Evolutionary conservation across 2,888 invertebrate genomes (phyloP), one percentile per base, ranked within the genome.

Genomic region (Chrysolina haemoptera): DNA sequence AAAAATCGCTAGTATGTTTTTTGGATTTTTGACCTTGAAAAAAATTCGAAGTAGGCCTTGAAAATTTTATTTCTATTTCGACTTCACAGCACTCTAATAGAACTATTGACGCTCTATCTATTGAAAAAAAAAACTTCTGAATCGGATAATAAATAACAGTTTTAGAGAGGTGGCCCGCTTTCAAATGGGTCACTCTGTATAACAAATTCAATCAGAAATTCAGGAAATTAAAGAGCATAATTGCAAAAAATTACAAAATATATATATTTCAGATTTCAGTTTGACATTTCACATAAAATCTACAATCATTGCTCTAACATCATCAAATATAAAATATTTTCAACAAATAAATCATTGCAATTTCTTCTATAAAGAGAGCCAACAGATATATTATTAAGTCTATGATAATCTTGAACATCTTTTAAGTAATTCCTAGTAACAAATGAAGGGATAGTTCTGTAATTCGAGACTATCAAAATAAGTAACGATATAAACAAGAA

Each of bases 191-290:
- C n/a, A n/a, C n/a, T n/a, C n/a, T 11, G 5, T 12, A 20, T 10
- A 9, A 53, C 20, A n/a, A n/a, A n/a, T n/a, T n/a, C n/a, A n/a
- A n/a, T n/a, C n/a, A n/a, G n/a, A n/a, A n/a, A n/a, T n/a, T n/a
- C n/a, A 20, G 53, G 18, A 53, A 53, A 53, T 22, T 11, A 53
- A 53, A 53, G 12, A 9, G 20, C 20, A 53, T 5, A 53, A 9
- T 53, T 20, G 53, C 3, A 53, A 18, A 53, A 53, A 53, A 5
- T 53, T 4, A 53, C 20, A 53, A 53, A 53, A 53, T 53, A 53
- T 53, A 53, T 53, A 53, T 53, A 53, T 53, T 53, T 53, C 53
- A 20, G 18, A 20, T 53, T 53, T 12, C 11, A 53, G 12, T 20
- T 53, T 16, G 20, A 53, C 20, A 20, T 11, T 53, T 53, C 35